phyloP scores from a whole-genome alignment of 2,888 invertebrate species.

The Lasioglossum leucozonium region DNA sequence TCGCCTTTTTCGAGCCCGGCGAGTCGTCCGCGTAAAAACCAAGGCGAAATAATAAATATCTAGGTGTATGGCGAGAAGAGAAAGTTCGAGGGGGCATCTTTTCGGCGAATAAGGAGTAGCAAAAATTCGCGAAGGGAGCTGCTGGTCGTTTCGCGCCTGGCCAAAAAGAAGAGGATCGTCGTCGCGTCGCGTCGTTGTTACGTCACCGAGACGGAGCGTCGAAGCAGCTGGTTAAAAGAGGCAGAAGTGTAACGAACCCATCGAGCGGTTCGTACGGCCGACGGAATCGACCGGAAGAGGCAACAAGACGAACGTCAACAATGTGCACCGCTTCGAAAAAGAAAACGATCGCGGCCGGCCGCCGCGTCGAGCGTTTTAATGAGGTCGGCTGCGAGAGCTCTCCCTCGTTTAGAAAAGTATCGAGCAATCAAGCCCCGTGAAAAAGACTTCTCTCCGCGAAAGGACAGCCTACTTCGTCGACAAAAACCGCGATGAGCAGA shows the following conservation, averaged over 20 bases:
- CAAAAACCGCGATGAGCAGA: constrained; percentile 22
- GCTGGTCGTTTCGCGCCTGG: neutral
- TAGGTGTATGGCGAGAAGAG: neutral
- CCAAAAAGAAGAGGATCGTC: neutral
- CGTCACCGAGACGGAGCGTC: neutral
- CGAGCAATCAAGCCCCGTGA: constrained; percentile 43
- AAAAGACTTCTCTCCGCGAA: constrained; percentile 27
- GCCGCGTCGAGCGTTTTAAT: constrained; percentile 28
- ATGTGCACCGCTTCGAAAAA: constrained; percentile 21
- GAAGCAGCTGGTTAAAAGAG: constrained; percentile 5
- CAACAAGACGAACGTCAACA: constrained; percentile 9
- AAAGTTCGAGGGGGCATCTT: constrained; percentile 2
- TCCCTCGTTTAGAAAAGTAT: constrained; percentile 38
- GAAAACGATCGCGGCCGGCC: constrained; percentile 27
- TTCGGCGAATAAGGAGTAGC: neutral
- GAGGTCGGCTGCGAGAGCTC: constrained; percentile 32
- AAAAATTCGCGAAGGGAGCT: constrained; percentile 1
- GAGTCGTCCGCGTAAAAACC: neutral
- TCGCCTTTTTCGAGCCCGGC: neutral
- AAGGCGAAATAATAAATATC: neutral
- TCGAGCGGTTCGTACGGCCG: neutral
- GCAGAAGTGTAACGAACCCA: constrained; percentile 18
- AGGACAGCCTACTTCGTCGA: constrained; percentile 20
- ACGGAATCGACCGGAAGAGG: constrained; percentile 16
- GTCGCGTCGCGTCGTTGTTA: neutral